These are phyloP conservation scores for Oryzias javanicus DNA, from an alignment of 2,113 vertebrate species.

Conservation along the genomic window DNA sequence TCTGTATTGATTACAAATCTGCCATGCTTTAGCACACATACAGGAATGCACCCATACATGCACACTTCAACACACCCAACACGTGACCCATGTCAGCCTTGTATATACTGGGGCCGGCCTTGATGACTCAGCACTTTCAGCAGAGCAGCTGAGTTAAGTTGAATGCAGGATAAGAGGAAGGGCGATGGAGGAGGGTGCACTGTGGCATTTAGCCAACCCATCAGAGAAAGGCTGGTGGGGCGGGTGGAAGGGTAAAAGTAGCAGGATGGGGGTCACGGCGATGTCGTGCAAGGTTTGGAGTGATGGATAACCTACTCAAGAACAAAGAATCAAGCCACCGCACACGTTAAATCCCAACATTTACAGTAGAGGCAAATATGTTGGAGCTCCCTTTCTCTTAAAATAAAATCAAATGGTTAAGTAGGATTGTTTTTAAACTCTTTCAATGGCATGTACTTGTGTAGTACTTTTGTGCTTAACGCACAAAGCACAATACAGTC, in stretches of 20 bases:
- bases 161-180: constrained; percentile 45
- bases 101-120: constrained; percentile 38
- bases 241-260: constrained; percentile 54
- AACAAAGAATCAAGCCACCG: constrained; percentile 2
- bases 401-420: too few species aligned
- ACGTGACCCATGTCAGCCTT: constrained; percentile 55
- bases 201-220: constrained; percentile 57
- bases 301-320: constrained; percentile 65
- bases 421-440: too few species aligned
- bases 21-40: constrained; percentile 25
- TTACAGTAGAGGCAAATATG: constrained; percentile 18
- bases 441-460: too few species aligned
- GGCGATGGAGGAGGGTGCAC: constrained; percentile 38
- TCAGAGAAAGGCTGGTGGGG: constrained; percentile 49
- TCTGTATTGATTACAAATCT: constrained; percentile 59
- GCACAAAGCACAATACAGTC: too few species aligned
- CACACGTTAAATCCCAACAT: constrained; percentile 21
- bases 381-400: not conserved
- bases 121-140: constrained; percentile 70
- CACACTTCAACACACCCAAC: constrained; percentile 24
- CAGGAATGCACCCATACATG: not conserved
- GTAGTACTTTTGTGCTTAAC: too few species aligned
- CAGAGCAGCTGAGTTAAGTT: constrained; percentile 43
- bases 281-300: constrained; percentile 62
- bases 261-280: constrained; percentile 48